A percentile compares a stretch with the other conserved stretches of the same genome.
These are phyloP conservation scores for Rhinophrynus dorsalis DNA, from an alignment of 2,797 vertebrate species.

Conservation along the genomic window DNA sequence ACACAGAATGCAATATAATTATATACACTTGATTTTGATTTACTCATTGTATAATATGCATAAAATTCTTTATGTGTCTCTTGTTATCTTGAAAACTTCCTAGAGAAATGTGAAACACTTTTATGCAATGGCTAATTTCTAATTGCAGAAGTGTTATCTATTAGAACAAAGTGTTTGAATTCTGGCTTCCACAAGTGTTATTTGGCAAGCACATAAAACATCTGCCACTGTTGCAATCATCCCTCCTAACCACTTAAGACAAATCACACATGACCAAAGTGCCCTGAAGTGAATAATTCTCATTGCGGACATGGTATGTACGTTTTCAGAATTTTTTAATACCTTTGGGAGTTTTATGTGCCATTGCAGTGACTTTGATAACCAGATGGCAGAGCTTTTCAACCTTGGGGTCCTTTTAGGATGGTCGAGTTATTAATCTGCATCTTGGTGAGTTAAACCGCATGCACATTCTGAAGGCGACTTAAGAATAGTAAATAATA, in stretches of 20 bases:
- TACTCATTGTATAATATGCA: too few relatives aligned
- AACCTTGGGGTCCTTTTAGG: slow-evolving; percentile 26
- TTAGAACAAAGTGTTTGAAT: slow-evolving; percentile 19
- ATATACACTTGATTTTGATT: too few relatives aligned
- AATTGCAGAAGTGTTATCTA: slow-evolving; percentile 34
- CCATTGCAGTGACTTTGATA: slow-evolving; percentile 1
- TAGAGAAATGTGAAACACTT: not conserved
- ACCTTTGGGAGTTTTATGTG: slow-evolving; percentile 13
- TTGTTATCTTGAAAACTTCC: too few relatives aligned
- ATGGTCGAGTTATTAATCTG: slow-evolving; percentile 26
- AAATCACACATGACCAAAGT: slow-evolving; percentile 53
- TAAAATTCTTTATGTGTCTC: too few relatives aligned
- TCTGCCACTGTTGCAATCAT: slow-evolving; percentile 55
- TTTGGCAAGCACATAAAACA: slow-evolving; percentile 56
- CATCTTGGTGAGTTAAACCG: not conserved
- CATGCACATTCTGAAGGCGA: slow-evolving; percentile 4
- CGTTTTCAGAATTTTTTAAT: slow-evolving; percentile 27
- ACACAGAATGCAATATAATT: too few relatives aligned
- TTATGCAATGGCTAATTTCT: slow-evolving; percentile 1
- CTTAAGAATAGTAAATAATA: slow-evolving; percentile 13
- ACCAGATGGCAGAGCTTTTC: slow-evolving; percentile 36
- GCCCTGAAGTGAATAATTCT: slow-evolving; percentile 34
- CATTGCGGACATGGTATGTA: slow-evolving; percentile 22
- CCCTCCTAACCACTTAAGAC: slow-evolving; percentile 51
- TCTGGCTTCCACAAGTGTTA: slow-evolving; percentile 48